These are phyloP conservation scores for Mallotus villosus DNA, from an alignment of 2,797 vertebrate species.

Conservation along the genomic window DNA sequence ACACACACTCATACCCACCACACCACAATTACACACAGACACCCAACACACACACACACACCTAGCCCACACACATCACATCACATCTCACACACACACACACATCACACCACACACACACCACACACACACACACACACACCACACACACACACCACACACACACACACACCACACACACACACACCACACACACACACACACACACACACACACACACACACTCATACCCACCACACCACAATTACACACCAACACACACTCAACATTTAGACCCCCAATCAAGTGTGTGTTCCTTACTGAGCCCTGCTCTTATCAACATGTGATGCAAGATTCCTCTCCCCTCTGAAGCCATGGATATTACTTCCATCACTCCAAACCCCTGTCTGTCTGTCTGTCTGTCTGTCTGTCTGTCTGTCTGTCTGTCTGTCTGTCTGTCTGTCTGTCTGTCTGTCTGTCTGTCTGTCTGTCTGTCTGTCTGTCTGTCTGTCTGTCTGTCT, in stretches of 20 bases:
- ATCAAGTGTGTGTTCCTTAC: neutral
- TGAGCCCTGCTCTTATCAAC: conserved; percentile 21
- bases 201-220: too few species aligned
- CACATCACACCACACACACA: neutral
- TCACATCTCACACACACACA: too few species aligned
- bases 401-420: too few species aligned
- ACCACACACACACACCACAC: too few species aligned
- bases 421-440: too few species aligned
- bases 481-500: too few species aligned
- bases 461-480: too few species aligned
- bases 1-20: neutral
- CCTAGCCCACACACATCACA: conserved; percentile 12
- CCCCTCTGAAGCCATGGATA: conserved; percentile 21
- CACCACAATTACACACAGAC: neutral
- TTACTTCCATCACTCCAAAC: conserved; percentile 22
- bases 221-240: neutral
- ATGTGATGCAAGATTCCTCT: conserved; percentile 50
- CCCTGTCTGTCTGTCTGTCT: too few species aligned
- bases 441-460: too few species aligned
- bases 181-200: too few species aligned
- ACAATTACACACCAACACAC: neutral
- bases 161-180: too few species aligned
- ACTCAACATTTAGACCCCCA: conserved; percentile 17
- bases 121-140: neutral
- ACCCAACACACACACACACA: neutral